phyloP scores from a whole-genome alignment of 2,797 vertebrate species.

The Galago senegalensis region DNA sequence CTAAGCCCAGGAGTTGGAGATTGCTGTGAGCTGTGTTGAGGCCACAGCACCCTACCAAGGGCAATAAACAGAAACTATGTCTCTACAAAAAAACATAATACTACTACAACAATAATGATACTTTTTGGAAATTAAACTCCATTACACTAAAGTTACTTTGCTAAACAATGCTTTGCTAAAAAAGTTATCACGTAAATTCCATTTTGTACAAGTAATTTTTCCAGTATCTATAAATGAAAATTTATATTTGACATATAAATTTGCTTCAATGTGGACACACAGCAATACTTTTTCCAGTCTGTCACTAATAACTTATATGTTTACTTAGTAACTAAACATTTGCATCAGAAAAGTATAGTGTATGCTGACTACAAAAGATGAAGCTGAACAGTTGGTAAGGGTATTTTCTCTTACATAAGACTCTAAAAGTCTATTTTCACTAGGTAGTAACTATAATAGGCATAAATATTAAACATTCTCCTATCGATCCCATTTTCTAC shows the following conservation, averaged over 20 bases:
- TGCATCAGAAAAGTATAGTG: conserved; percentile 37
- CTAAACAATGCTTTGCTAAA: conserved; percentile 1
- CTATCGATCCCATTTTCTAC: conserved; percentile 61
- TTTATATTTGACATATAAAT: conserved; percentile 17
- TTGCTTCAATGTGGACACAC: not conserved
- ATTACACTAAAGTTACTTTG: conserved; percentile 50
- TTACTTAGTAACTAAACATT: conserved; percentile 54
- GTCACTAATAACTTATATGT: conserved; percentile 15
- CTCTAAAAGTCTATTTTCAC: conserved; percentile 42
- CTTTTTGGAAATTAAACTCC: conserved; percentile 65
- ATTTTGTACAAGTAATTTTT: conserved; percentile 45
- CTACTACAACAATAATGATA: not conserved
- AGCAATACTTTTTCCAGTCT: conserved; percentile 38
- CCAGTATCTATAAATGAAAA: not conserved
- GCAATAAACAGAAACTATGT: no score
- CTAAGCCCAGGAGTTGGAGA: no score
- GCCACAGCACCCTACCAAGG: no score
- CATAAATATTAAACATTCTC: conserved; percentile 44
- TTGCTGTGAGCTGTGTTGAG: no score
- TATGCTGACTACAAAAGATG: conserved; percentile 55
- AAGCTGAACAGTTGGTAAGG: conserved; percentile 6
- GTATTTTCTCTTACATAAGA: conserved; percentile 23
- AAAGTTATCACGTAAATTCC: conserved; percentile 42
- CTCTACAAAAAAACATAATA: no score
- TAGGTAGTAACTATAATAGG: conserved; percentile 31